These are phyloP conservation scores for Tenthredo distinguenda DNA, from an alignment of 2,888 invertebrate genomes.

Conservation along the genomic window DNA sequence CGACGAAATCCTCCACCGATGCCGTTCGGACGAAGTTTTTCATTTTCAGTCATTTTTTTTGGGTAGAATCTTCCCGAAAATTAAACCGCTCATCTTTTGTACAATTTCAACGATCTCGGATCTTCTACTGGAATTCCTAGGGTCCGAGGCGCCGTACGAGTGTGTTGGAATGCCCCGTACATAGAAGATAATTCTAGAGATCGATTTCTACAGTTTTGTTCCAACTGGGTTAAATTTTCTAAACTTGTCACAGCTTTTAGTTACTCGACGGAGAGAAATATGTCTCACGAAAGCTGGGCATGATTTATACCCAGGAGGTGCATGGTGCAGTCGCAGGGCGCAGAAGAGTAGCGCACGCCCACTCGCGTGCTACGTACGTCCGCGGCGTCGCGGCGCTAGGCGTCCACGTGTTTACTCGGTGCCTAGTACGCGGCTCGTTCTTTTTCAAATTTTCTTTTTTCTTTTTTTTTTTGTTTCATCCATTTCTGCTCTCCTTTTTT, in stretches of 20 bases:
- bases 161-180: not conserved
- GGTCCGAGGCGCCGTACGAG: not conserved
- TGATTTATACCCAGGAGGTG: constrained; percentile 16
- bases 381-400: constrained; percentile 62
- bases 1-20: not conserved
- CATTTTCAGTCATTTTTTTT: not conserved
- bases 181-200: not conserved
- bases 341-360: constrained; percentile 21
- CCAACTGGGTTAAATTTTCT: constrained; percentile 31
- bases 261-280: constrained; percentile 16
- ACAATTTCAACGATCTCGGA: not conserved
- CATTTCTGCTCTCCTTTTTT: not conserved
- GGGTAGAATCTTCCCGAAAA: not conserved
- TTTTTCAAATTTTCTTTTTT: not conserved
- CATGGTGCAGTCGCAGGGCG: constrained; percentile 11
- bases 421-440: not conserved
- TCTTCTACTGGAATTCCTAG: not conserved
- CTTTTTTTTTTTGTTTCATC: not conserved
- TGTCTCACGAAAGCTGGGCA: not conserved
- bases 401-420: constrained; percentile 40
- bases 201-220: not conserved
- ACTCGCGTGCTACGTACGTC: constrained; percentile 60
- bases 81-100: not conserved
- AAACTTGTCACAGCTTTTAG: constrained; percentile 19
- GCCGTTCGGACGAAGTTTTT: not conserved